A percentile compares a stretch with the other conserved stretches of the same genome.
phyloP scores from a whole-genome alignment of 2,888 invertebrate species.

The Pherbina coryleti region DNA sequence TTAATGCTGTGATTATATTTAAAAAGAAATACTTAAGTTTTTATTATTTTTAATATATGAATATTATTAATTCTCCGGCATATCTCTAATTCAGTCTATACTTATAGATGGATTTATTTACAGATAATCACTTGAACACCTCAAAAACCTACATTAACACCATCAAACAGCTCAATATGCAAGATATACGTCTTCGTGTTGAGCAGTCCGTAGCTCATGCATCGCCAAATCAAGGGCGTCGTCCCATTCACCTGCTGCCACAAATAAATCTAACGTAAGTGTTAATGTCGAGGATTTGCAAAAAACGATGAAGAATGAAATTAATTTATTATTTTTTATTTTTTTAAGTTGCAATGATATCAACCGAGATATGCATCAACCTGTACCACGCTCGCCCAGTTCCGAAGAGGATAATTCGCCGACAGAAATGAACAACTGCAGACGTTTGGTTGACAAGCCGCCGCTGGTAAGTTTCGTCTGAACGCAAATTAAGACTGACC shows the following conservation, averaged over 20 bases:
- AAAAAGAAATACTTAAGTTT: too few species aligned
- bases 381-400: conserved; percentile 71
- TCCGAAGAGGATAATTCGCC: conserved; percentile 91
- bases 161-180: conserved; percentile 39
- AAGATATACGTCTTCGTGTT: conserved; percentile 51
- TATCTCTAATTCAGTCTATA: too few species aligned
- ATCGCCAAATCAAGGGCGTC: conserved; percentile 40
- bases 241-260: conserved; percentile 43
- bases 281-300: neutral
- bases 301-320: neutral
- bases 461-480: conserved; percentile 72
- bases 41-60: too few species aligned
- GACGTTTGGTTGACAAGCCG: conserved; percentile 84
- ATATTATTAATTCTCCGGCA: too few species aligned
- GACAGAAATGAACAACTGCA: conserved; percentile 87
- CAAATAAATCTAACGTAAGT: conserved; percentile 44
- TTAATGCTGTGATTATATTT: too few species aligned
- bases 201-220: conserved; percentile 43
- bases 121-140: neutral
- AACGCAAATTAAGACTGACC: neutral
- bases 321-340: neutral
- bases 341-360: conserved; percentile 49
- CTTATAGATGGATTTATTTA: neutral
- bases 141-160: neutral
- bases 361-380: conserved; percentile 51